Evolutionary conservation across 1,140 invertebrate species (phyloP).

Genomic region (Apis mellifera): DNA sequence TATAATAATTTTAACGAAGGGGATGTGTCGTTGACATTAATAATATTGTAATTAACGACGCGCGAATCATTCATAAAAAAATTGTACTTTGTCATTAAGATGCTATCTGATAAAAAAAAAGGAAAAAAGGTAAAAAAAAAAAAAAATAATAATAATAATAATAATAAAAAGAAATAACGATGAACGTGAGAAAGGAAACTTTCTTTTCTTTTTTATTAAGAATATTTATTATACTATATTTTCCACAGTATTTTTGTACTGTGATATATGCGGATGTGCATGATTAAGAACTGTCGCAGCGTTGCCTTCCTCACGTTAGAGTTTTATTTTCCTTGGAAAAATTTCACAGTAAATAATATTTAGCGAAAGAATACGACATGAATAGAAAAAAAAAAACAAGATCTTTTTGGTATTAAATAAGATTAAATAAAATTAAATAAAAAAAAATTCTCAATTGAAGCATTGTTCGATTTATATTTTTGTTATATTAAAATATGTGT

Average conservation of each 20-base stretch:
- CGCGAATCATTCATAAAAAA: conserved; percentile 23
- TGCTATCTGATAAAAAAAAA: neutral
- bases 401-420: neutral
- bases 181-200: conserved; percentile 46
- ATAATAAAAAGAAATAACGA: neutral
- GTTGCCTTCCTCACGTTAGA: conserved; percentile 47
- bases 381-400: neutral
- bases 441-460: conserved; percentile 4
- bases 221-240: conserved; percentile 45
- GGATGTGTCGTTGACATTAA: conserved; percentile 58
- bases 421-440: neutral
- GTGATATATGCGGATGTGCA: conserved; percentile 43
- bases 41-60: conserved; percentile 27
- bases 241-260: conserved; percentile 50
- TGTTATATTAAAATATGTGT: neutral
- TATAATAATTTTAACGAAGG: conserved; percentile 66
- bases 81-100: conserved; percentile 18
- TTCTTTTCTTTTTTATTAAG: conserved; percentile 42
- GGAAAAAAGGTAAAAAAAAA: neutral
- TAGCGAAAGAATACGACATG: conserved; percentile 1
- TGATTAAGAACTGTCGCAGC: conserved; percentile 18
- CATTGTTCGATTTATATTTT: neutral
- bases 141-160: neutral
- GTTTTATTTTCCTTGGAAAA: neutral
- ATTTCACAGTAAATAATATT: neutral